phyloP scores from a whole-genome alignment of 2,797 vertebrate species.

The Scolopax bukidnonensis region DNA sequence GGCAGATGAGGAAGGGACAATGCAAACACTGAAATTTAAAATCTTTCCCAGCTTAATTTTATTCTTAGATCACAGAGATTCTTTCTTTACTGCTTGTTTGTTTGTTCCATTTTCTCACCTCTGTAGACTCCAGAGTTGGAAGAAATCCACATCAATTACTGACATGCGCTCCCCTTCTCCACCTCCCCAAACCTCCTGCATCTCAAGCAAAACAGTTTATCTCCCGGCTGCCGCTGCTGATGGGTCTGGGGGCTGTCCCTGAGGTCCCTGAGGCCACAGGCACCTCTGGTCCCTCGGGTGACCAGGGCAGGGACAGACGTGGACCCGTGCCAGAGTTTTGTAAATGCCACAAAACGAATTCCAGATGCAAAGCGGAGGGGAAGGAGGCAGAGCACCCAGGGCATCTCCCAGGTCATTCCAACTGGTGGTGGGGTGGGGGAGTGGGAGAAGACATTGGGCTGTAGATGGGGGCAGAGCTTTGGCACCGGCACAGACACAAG shows the following conservation, averaged over 20 bases:
- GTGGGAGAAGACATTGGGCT: rapidly evolving
- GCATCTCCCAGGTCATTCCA: neutral
- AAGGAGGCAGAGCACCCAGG: neutral
- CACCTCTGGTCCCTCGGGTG: neutral
- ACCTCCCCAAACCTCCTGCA: neutral
- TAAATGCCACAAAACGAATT: rapidly evolving
- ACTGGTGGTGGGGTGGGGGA: neutral
- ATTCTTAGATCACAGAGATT: neutral
- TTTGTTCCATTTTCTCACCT: neutral
- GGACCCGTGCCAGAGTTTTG: neutral
- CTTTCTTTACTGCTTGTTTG: neutral
- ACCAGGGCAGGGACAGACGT: neutral
- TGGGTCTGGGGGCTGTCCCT: neutral
- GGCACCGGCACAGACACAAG: rapidly evolving
- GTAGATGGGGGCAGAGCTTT: neutral
- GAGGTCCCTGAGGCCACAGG: neutral
- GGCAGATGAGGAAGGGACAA: conserved; percentile 9
- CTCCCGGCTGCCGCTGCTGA: neutral
- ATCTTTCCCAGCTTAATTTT: neutral
- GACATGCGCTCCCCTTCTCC: neutral
- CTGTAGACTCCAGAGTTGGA: neutral
- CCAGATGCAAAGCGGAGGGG: neutral
- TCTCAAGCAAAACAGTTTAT: neutral
- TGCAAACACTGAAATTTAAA: neutral
- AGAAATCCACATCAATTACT: neutral